These are phyloP conservation scores for Pomphorhynchus laevis DNA, from an alignment of 1,140 invertebrate species.

Conservation along the genomic window DNA sequence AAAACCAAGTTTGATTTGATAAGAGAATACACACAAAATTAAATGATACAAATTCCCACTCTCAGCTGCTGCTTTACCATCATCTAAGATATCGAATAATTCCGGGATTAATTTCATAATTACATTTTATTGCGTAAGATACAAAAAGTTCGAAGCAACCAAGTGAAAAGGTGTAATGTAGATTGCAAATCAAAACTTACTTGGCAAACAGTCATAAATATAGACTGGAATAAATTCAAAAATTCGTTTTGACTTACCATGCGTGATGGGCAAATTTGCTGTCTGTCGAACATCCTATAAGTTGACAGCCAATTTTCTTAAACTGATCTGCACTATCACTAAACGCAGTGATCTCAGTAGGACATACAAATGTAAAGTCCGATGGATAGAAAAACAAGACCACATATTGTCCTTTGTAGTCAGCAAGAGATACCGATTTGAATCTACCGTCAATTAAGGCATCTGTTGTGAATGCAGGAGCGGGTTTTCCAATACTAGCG, in stretches of 20 bases:
- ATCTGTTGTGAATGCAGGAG: conserved; percentile 45
- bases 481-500: conserved; percentile 49
- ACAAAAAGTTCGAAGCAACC: too few species aligned
- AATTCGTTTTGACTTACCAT: conserved; percentile 38
- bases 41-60: too few species aligned
- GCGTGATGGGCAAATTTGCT: conserved; percentile 59
- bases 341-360: conserved; percentile 76
- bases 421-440: conserved; percentile 43
- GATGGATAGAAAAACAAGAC: conserved; percentile 83
- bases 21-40: too few species aligned
- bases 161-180: too few species aligned
- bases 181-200: too few species aligned
- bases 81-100: too few species aligned
- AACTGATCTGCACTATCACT: conserved; percentile 48
- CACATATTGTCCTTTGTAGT: conserved; percentile 73
- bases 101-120: too few species aligned
- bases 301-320: conserved; percentile 37
- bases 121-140: too few species aligned
- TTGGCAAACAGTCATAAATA: too few species aligned
- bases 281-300: conserved; percentile 52
- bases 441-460: conserved; percentile 63
- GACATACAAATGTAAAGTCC: conserved; percentile 72
- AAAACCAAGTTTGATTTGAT: too few species aligned
- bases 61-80: too few species aligned
- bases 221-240: too few species aligned